Percentiles rank a stretch among this genome's conserved stretches.
Conservation (phyloP, 1,140 invertebrate genomes). For the Drosophila repletoides region DNA sequence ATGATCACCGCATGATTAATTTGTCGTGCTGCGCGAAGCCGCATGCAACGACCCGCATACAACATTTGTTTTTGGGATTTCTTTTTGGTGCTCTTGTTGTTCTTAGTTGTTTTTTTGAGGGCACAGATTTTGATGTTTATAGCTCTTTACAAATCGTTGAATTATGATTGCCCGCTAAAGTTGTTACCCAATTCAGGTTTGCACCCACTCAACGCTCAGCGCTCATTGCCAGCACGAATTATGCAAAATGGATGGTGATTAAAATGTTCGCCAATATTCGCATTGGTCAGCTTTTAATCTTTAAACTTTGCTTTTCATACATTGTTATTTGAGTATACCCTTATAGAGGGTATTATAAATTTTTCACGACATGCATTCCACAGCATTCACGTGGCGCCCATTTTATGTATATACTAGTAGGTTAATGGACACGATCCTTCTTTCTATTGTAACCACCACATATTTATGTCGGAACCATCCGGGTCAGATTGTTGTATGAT, state of each 20-base stretch:
- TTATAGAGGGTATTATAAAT: too few species aligned
- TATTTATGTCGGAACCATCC: too few species aligned
- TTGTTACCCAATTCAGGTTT: constrained; percentile 36
- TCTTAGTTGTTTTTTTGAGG: background rate
- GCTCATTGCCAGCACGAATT: constrained; percentile 40
- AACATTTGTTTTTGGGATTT: constrained; percentile 5
- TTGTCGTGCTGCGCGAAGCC: constrained; percentile 62
- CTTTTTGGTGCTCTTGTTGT: constrained; percentile 2
- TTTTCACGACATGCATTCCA: too few species aligned
- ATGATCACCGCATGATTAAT: constrained; percentile 64
- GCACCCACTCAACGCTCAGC: constrained; percentile 44
- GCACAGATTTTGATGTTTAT: constrained; percentile 39
- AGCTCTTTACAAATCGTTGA: constrained; percentile 47
- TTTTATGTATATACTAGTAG: too few species aligned
- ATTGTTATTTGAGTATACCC: too few species aligned
- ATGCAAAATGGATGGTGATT: constrained; percentile 63
- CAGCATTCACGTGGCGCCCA: too few species aligned
- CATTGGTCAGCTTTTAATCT: constrained; percentile 56
- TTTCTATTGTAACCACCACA: too few species aligned
- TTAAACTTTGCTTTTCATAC: constrained; percentile 62
- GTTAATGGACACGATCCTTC: too few species aligned
- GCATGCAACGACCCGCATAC: constrained; percentile 20
- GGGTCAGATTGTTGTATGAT: too few species aligned
- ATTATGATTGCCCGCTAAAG: constrained; percentile 49
- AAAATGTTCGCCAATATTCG: constrained; percentile 66